Base-by-base conservation (phyloP, 2,888 invertebrate species). In the Ceratothoa steindachneri region DNA sequence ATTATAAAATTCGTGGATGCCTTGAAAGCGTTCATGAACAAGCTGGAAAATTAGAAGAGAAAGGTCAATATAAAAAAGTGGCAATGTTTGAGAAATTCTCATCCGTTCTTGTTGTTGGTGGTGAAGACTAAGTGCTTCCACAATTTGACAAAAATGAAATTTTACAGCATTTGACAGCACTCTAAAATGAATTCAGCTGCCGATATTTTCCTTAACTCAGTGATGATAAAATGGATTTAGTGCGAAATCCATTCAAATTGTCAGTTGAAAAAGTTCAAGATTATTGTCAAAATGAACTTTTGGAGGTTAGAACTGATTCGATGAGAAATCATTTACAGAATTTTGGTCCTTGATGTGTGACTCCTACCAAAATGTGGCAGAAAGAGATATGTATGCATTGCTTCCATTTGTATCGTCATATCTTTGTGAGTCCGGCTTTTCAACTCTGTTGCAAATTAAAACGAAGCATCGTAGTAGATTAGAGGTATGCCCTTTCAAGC, bases 261-360 rank as follows among this genome's bases (percentile, higher is more conserved):
- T n/a, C n/a, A n/a, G n/a, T n/a, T n/a, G n/a, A n/a, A 68, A 41
- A 41, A 68, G 68, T 68, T 68, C 68, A 30, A 30, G 68, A 68
- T 30, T 4, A 68, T n/a, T 68, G 30, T 68, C 19, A 65, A 71
- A 28, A 70, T 64, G 29, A 70, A 70, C 60, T 30, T 64, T 29
- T 70, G 29, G 60, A 70, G 64, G 29, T 64, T 28, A 70, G 60
- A 27, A 70, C 29, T 70, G 60, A 64, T 67, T 66, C 60, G 29
- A 64, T 29, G 0, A 24, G 0, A 64, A 70, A 60, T 60, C 52
- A 68, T 12, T 30, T 55, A 64, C 0, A 69, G 1, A 69, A 69
- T 52, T 69, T 5, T 64, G 53, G 52, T 15, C 51, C 69, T 7
- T 52, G 60, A 69, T 64, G 1, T 41, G 53, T 51, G 24, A 64